A percentile compares a stretch with the other conserved stretches of the same genome.
These are phyloP conservation scores for Empidonax traillii DNA, from an alignment of 2,113 vertebrate species.

Conservation along the genomic window DNA sequence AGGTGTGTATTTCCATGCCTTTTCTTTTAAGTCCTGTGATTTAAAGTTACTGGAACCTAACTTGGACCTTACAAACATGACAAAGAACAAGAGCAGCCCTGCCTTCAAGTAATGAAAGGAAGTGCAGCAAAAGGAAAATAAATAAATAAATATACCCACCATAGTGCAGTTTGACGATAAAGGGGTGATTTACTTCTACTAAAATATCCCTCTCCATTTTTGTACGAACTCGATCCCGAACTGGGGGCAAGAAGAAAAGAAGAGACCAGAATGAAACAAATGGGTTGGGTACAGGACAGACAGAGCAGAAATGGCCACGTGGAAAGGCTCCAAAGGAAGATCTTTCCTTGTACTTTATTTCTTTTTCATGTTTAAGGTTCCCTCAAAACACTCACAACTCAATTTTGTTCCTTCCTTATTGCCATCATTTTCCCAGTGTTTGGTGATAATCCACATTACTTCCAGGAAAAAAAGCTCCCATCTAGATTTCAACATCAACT, in stretches of 20 bases:
- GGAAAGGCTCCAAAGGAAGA: neutral
- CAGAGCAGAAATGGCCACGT: neutral
- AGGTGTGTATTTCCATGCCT: rapidly evolving
- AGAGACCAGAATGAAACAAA: neutral
- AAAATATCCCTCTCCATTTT: constrained; percentile 99
- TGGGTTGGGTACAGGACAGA: neutral
- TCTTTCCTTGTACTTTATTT: neutral
- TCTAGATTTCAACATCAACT: neutral
- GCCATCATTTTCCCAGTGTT: rapidly evolving
- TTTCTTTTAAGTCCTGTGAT: neutral
- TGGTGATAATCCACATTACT: neutral
- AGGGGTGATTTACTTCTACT: constrained; percentile 97
- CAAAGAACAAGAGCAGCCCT: neutral
- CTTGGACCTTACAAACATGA: neutral
- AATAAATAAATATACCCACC: constrained; percentile 74
- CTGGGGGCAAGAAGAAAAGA: constrained; percentile 58
- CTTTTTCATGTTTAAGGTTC: neutral
- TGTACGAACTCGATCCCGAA: constrained; percentile 95
- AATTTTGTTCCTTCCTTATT: neutral
- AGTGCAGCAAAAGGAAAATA: neutral
- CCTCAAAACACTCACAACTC: neutral
- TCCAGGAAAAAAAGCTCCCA: neutral
- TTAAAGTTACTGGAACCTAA: neutral
- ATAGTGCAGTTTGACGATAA: constrained; percentile 99
- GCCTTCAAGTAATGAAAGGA: neutral